phyloP scores from a whole-genome alignment of 2,888 invertebrate species.

The Minunthozetes semirufus region DNA sequence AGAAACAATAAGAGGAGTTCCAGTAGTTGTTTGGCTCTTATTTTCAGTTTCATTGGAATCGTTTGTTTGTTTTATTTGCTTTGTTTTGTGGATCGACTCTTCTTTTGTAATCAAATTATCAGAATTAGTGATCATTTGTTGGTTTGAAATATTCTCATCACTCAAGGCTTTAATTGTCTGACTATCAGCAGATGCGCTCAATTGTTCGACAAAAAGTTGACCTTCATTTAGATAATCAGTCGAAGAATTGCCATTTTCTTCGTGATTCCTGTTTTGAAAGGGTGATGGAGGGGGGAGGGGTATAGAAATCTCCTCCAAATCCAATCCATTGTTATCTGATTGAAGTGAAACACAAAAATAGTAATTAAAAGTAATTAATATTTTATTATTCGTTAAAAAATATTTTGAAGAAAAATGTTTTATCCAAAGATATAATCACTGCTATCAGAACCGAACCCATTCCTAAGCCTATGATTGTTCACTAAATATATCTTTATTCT shows the following conservation, averaged over 20 bases:
- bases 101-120: background rate
- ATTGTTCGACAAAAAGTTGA: background rate
- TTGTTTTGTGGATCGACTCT: background rate
- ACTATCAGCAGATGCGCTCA: background rate
- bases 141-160: background rate
- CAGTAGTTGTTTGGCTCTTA: background rate
- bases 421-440: too few relatives aligned
- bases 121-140: background rate
- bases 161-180: background rate
- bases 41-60: background rate
- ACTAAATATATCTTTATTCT: too few relatives aligned
- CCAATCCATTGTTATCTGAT: background rate
- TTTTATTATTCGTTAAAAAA: too few relatives aligned
- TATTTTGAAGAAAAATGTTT: too few relatives aligned
- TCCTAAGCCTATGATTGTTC: too few relatives aligned
- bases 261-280: background rate
- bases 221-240: background rate
- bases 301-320: slow-evolving; percentile 2
- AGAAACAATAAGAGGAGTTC: background rate
- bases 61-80: background rate
- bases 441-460: too few relatives aligned
- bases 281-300: slow-evolving; percentile 21
- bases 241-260: background rate
- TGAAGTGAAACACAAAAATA: background rate
- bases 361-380: background rate